Base-by-base conservation (phyloP, 1,140 invertebrate species). In the Spodoptera litura region DNA sequence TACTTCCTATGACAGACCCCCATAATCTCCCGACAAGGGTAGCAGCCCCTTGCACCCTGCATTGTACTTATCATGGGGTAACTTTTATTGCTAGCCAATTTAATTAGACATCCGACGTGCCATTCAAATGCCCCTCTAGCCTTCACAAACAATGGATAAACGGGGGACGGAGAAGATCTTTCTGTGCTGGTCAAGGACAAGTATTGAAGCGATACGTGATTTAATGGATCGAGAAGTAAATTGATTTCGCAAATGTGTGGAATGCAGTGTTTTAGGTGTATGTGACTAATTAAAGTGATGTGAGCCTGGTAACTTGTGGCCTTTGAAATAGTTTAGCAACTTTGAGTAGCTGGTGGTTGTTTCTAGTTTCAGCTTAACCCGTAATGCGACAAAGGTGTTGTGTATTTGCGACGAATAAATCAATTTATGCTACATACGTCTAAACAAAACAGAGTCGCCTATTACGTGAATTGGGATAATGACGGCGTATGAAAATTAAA, bases 141-240 rank as follows among this genome's bases (percentile, higher is more conserved):
- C 44, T 52, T 61, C 35, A 12, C 62, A 38, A 71, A 78, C 79
- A 82, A 79, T 81, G 78, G 49, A 0, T 3, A 10, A 11, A 61
- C 56, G 78, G 78, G 82, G 82, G 81, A 68, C 58, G 82, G 4
- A 53, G 83, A 6, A 80, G 88, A 12, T 86, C 88, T 71, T 9
- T 2, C 2, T 74, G 72, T 3, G 35, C 53, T 91, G 89, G 89
- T 20, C 76, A 81, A 52, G 79, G 66, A 86, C 86, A 89, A 90
- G 86, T 89, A 93, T 91, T 86, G 87, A 88, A 87, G 74, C 88
- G 88, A 89, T 89, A 87, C 81, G 87, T 87, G 88, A 91, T 89
- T 89, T 89, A 92, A 93, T 92, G 91, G 89, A 88, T 92, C 89
- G 90, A 85, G 87, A 91, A 91, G 84, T 90, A 90, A 91, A 93